Percentiles rank a stretch among this genome's conserved stretches.
These are phyloP conservation scores for Tipula helvola DNA, from an alignment of 2,888 invertebrate species.

Conservation along the genomic window DNA sequence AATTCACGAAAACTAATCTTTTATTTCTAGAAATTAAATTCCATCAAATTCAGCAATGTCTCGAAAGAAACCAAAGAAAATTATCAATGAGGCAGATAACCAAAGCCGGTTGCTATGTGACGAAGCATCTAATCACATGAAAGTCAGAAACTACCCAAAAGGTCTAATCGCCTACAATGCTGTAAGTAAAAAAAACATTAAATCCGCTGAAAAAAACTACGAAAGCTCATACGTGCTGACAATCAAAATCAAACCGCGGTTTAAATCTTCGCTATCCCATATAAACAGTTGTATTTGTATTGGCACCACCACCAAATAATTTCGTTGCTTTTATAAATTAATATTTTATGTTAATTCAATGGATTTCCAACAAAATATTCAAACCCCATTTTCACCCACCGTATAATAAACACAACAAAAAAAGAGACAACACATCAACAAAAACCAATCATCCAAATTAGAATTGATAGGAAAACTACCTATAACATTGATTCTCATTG, in stretches of 20 bases:
- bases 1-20: not conserved
- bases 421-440: not conserved
- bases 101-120: conserved; percentile 45
- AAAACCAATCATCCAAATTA: not conserved
- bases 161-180: conserved; percentile 58
- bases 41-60: not conserved
- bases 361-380: not conserved
- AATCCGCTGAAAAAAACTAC: not conserved
- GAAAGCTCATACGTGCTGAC: not conserved
- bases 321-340: not conserved
- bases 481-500: conserved; percentile 4
- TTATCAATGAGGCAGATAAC: not conserved
- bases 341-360: not conserved
- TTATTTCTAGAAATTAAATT: not conserved
- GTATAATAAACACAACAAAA: not conserved
- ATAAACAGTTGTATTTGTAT: not conserved
- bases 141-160: conserved; percentile 58
- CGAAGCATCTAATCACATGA: conserved; percentile 65
- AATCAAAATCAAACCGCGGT: not conserved
- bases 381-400: not conserved
- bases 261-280: not conserved
- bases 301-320: not conserved
- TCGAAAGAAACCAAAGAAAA: conserved; percentile 5
- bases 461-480: not conserved
- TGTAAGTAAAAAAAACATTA: conserved; percentile 36